These are phyloP conservation scores for Choreutis nemorana DNA, from an alignment of 2,888 invertebrate species.

Conservation along the genomic window DNA sequence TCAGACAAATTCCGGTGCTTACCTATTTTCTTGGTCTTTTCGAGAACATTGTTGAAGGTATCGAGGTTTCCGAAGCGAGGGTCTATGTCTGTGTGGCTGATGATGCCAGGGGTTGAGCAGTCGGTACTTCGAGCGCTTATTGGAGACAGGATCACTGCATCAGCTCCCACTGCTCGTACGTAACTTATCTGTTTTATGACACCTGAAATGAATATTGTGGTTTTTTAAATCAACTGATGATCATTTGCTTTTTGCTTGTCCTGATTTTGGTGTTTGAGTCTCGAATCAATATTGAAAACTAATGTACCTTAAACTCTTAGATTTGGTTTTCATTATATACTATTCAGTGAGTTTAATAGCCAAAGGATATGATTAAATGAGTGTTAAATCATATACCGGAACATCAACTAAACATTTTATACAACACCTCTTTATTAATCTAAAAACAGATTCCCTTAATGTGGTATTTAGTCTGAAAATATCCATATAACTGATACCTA, in stretches of 20 bases:
- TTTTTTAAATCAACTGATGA: too few species aligned
- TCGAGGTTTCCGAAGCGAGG: slow-evolving; percentile 72
- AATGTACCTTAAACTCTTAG: too few species aligned
- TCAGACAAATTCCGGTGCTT: slow-evolving; percentile 9
- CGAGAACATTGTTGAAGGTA: slow-evolving; percentile 66
- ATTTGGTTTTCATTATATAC: too few species aligned
- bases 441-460: neutral
- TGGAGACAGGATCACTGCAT: slow-evolving; percentile 47
- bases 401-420: too few species aligned
- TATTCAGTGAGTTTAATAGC: too few species aligned
- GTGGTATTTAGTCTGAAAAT: neutral
- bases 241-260: too few species aligned
- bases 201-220: slow-evolving; percentile 25
- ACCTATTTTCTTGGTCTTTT: slow-evolving; percentile 55
- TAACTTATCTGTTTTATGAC: slow-evolving; percentile 45
- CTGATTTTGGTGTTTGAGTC: too few species aligned
- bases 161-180: slow-evolving; percentile 43
- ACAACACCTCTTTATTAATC: too few species aligned
- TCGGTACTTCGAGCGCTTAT: slow-evolving; percentile 38
- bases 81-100: slow-evolving; percentile 74
- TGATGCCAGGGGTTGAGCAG: slow-evolving; percentile 82
- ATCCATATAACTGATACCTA: slow-evolving; percentile 19
- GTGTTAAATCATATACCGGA: too few species aligned
- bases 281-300: too few species aligned
- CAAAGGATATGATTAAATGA: too few species aligned